These are phyloP conservation scores for Pheosia gnoma DNA, from an alignment of 2,888 invertebrate genomes.

Conservation along the genomic window DNA sequence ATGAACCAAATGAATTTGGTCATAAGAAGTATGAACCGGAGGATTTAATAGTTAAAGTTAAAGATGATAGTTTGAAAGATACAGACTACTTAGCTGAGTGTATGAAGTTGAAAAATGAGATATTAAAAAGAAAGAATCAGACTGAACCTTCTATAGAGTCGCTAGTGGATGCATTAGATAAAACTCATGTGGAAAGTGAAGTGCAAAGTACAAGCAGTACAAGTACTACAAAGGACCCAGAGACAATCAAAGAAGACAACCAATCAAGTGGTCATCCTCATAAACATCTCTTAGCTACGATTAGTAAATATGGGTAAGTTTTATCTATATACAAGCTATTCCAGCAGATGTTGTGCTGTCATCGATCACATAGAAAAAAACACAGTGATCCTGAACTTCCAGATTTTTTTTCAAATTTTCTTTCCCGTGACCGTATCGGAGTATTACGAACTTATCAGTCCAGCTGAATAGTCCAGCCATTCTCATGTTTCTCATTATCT, in stretches of 20 bases:
- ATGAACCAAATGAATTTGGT: conserved; percentile 74
- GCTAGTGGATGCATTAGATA: conserved; percentile 70
- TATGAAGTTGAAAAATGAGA: conserved; percentile 66
- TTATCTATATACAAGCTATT: background rate
- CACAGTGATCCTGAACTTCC: too few relatives aligned
- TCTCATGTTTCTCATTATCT: too few relatives aligned
- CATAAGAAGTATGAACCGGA: conserved; percentile 76
- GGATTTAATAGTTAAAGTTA: conserved; percentile 62
- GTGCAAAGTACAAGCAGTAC: conserved; percentile 13
- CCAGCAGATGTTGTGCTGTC: too few relatives aligned
- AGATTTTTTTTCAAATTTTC: too few relatives aligned
- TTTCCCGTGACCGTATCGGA: too few relatives aligned
- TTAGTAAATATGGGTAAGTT: conserved; percentile 86
- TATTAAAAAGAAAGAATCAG: conserved; percentile 62
- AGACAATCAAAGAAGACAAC: conserved; percentile 6
- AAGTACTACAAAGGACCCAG: conserved; percentile 10
- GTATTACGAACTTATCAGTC: too few relatives aligned
- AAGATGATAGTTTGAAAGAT: conserved; percentile 43
- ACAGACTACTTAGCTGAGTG: conserved; percentile 73
- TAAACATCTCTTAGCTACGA: conserved; percentile 86
- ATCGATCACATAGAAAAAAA: too few relatives aligned
- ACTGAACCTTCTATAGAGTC: conserved; percentile 61
- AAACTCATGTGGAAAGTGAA: conserved; percentile 56
- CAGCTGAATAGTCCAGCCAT: too few relatives aligned
- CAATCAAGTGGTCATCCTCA: conserved; percentile 55